Evolutionary conservation across 2,888 invertebrate genomes (phyloP).

Genomic region (Rutpela maculata): DNA sequence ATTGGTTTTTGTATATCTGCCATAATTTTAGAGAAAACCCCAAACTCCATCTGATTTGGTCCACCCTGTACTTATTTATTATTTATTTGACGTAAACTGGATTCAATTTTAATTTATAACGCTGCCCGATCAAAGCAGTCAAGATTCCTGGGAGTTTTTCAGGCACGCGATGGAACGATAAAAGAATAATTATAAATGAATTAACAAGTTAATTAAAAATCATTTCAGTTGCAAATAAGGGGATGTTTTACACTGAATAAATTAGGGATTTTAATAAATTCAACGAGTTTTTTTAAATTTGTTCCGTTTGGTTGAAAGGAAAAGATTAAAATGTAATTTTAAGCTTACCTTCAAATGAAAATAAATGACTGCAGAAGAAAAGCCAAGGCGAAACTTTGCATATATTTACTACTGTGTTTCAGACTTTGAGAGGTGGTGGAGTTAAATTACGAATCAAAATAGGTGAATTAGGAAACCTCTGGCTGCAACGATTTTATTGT

Average conservation of each 20-base stretch:
- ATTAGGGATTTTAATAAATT: conserved; percentile 1
- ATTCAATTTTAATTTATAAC: neutral
- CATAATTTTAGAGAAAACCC: no score
- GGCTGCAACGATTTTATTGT: no score
- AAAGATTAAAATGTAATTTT: neutral
- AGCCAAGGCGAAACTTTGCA: neutral
- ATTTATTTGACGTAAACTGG: neutral
- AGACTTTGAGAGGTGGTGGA: no score
- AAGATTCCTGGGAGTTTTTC: neutral
- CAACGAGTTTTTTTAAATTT: neutral
- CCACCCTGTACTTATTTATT: no score
- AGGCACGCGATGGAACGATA: neutral
- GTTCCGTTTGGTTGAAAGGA: neutral
- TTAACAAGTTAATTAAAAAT: conserved; percentile 7
- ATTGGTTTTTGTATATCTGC: no score
- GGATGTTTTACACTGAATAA: neutral
- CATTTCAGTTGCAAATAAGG: neutral
- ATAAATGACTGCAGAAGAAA: neutral
- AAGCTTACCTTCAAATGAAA: neutral
- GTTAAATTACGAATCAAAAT: no score
- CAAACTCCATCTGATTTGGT: no score
- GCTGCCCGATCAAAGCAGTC: neutral
- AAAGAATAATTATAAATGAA: neutral
- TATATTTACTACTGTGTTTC: neutral
- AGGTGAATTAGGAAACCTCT: no score